A percentile compares a stretch with the other conserved stretches of the same genome.
phyloP scores from a whole-genome alignment of 2,113 vertebrate species.

The Ptychochromis oligacanthus region DNA sequence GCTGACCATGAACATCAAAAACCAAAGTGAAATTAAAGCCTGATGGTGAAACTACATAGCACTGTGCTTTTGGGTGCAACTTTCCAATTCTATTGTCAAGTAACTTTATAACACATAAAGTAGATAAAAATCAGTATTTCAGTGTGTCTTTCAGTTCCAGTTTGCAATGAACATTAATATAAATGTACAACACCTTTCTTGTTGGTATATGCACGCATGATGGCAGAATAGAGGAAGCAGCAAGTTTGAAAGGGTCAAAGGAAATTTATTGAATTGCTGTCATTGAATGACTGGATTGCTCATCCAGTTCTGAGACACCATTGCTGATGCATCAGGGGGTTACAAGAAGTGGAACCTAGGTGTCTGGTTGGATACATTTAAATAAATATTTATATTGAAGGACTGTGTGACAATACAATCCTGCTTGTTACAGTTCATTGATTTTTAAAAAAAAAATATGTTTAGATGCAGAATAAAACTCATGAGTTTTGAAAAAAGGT shows the following conservation, averaged over 20 bases:
- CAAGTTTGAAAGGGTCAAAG: constrained; percentile 13
- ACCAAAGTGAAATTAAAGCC: neutral
- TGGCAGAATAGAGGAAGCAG: neutral
- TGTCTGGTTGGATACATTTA: neutral
- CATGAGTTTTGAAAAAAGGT: too few species aligned
- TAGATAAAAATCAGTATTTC: neutral
- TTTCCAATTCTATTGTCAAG: neutral
- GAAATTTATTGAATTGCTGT: neutral
- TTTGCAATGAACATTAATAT: neutral
- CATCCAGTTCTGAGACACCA: neutral
- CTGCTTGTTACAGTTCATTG: constrained; percentile 30
- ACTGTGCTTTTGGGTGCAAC: neutral
- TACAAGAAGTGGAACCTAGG: neutral
- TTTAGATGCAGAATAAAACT: too few species aligned
- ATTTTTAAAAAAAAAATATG: too few species aligned
- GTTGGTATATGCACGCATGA: neutral
- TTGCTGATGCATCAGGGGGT: constrained; percentile 2
- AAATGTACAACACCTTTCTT: neutral
- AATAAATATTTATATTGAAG: constrained; percentile 32
- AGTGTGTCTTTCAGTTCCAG: neutral
- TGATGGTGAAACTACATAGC: neutral
- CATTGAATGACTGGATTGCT: neutral
- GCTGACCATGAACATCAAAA: neutral
- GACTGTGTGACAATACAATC: neutral
- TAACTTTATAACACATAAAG: neutral